Conservation (phyloP, 2,888 invertebrate species). For the Lycophotia porphyrea region DNA sequence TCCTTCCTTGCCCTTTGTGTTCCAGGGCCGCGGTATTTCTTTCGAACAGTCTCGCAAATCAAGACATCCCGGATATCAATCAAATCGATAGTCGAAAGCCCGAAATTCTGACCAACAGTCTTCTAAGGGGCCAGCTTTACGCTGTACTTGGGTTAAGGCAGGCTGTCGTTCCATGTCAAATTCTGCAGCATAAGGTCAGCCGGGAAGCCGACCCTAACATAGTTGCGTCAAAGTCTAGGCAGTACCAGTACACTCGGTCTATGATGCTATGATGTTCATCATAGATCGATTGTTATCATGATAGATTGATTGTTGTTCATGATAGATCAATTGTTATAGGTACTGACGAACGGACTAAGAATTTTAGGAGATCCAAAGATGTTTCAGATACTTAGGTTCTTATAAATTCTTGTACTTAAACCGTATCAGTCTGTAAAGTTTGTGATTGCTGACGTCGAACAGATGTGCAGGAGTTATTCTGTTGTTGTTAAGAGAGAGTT, state of each 20-base stretch:
- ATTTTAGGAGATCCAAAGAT: neutral
- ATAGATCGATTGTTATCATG: no score
- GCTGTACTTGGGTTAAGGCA: neutral
- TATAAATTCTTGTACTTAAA: neutral
- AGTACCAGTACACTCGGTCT: no score
- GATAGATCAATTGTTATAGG: neutral
- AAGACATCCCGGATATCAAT: no score
- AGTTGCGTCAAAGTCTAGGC: neutral
- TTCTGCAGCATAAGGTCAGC: neutral
- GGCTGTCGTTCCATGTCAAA: neutral
- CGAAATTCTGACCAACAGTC: neutral
- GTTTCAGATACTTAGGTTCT: conserved; percentile 6
- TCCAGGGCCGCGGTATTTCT: no score
- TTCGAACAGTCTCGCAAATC: no score
- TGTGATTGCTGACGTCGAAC: neutral
- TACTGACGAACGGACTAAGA: neutral
- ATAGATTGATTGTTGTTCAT: no score
- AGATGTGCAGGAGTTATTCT: neutral
- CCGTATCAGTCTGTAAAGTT: conserved; percentile 25
- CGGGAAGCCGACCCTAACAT: neutral
- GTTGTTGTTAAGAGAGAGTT: neutral
- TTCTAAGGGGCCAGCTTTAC: neutral
- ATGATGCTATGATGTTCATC: no score
- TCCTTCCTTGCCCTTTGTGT: no score
- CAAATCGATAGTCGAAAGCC: no score